These are phyloP conservation scores for Rhinella marina DNA, from an alignment of 2,797 vertebrate genomes.

Conservation along the genomic window DNA sequence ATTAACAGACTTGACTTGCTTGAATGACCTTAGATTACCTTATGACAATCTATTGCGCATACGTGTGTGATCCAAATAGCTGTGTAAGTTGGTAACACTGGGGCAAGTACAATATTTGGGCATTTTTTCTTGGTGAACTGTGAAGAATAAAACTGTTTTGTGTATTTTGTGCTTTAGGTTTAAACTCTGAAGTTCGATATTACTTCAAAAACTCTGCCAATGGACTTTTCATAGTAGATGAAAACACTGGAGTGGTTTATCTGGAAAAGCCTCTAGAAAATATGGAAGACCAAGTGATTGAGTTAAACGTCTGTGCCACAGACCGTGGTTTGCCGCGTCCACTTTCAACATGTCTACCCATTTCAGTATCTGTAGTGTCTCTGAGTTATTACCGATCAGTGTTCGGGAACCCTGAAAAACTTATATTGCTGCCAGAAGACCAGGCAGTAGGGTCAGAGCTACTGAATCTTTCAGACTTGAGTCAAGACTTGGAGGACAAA, in stretches of 20 bases:
- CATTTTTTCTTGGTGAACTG: not conserved
- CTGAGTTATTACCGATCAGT: conserved; percentile 90
- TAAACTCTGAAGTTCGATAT: conserved; percentile 92
- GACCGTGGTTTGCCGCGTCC: conserved; percentile 86
- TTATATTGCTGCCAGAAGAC: conserved; percentile 83
- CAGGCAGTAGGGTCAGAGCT: conserved; percentile 80
- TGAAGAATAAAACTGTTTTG: not conserved
- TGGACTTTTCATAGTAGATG: conserved; percentile 91
- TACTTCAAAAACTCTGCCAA: conserved; percentile 82
- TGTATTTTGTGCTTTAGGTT: conserved; percentile 74
- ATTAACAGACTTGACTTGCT: not conserved
- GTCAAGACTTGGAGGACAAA: conserved; percentile 75
- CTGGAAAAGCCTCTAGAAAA: conserved; percentile 86
- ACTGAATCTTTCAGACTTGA: conserved; percentile 80
- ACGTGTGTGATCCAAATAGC: not conserved
- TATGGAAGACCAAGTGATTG: conserved; percentile 74
- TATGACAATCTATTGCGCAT: not conserved
- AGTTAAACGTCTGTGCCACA: conserved; percentile 88
- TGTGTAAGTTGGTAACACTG: not conserved
- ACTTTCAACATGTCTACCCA: conserved; percentile 82
- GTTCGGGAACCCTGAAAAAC: conserved; percentile 85
- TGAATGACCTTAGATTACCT: not conserved
- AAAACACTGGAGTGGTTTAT: conserved; percentile 88
- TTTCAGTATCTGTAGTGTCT: conserved; percentile 87
- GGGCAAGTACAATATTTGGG: not conserved